Base-by-base conservation (phyloP, 2,888 invertebrate genomes). In the Clostera curtula region DNA sequence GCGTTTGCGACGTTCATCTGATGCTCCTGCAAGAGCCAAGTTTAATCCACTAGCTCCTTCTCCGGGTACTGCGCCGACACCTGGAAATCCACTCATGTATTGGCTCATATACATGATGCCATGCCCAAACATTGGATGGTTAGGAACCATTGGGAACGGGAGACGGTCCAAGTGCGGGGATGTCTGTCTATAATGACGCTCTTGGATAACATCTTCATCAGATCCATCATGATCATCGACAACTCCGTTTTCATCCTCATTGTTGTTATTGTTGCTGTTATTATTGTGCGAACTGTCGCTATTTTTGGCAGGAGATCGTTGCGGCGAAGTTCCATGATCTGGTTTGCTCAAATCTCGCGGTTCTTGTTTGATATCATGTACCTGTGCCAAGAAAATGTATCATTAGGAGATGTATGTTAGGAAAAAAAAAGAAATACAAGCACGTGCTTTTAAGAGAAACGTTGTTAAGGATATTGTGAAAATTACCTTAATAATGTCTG, bases 41-140 rank as follows among this genome's bases (percentile, higher is more conserved):
- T 90, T 91, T 3, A 89, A 63, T 0, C 88, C 87, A 24, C 86
- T 82, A 19, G 86, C 85, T 12, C 88, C 85, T 42, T 84, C 87
- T 3, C 86, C 86, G 4, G 87, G 86, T 32, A 69, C 86, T 5
- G 85, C 34, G 2, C 77, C 76, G 1, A 87, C 87, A 32, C 87
- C 85, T 15, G 86, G 86, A 41, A 84, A 77, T 5, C 83, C 74
- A 36, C 68, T 62, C 87, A 94, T 91, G 65, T 94, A 94, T 63
- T 93, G 93, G 53, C 93, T 93, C 94, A 95, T 94, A 63, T 95
- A 95, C 93, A 95, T 93, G 44, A 95, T 93, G 31, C 93, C 92
- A 51, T 94, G 94, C 27, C 92, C 91, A 63, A 94, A 94, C 93
- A 94, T 93, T 1, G 92, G 91, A 29, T 82, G 82, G 64, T 93